Evolutionary conservation across 1,140 invertebrate genomes (phyloP).

Genomic region (Eumaeus atala): DNA sequence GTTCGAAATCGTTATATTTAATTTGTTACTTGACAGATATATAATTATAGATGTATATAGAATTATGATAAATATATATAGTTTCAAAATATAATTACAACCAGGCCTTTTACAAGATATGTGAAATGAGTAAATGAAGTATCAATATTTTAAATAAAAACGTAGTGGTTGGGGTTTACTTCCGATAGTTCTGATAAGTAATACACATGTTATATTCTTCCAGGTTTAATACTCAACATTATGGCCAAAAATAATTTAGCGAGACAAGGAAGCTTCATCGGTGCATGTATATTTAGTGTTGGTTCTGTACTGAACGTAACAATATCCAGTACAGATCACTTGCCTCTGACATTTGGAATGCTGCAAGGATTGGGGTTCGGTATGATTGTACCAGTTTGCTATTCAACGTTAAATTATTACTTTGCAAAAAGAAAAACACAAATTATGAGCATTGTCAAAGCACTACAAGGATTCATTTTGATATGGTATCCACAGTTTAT

Average conservation of each 20-base stretch:
- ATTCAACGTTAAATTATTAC: slow-evolving; percentile 76
- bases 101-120: no score
- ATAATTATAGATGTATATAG: no score
- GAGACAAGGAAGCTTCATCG: slow-evolving; percentile 70
- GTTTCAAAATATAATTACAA: no score
- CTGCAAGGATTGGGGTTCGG: slow-evolving; percentile 77
- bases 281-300: slow-evolving; percentile 66
- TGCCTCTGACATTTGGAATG: slow-evolving; percentile 75
- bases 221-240: slow-evolving; percentile 74
- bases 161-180: no score
- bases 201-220: slow-evolving; percentile 22
- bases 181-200: no score
- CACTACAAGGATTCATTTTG: slow-evolving; percentile 73
- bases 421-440: slow-evolving; percentile 75
- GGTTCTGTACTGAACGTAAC: slow-evolving; percentile 73
- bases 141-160: no score
- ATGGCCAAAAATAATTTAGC: slow-evolving; percentile 71
- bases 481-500: slow-evolving; percentile 76
- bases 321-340: slow-evolving; percentile 66
- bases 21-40: no score
- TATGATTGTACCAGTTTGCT: slow-evolving; percentile 75
- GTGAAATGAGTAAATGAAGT: no score
- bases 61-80: no score
- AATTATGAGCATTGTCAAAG: slow-evolving; percentile 77
- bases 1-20: no score